Conservation (phyloP, 1,140 invertebrate genomes). For the Archegozetes longisetosus region DNA sequence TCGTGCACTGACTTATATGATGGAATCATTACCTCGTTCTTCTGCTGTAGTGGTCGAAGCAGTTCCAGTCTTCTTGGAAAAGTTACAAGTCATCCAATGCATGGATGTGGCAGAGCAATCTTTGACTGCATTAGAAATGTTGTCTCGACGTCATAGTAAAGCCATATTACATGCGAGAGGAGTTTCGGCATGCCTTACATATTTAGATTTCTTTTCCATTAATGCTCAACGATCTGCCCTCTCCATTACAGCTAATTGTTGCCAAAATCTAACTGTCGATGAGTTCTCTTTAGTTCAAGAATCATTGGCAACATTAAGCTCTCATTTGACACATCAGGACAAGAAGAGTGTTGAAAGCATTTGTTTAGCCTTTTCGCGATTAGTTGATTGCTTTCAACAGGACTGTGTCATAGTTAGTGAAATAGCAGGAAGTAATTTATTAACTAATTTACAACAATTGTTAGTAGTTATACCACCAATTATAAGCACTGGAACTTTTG, state of each 20-base stretch:
- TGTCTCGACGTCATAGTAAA: conserved; percentile 89
- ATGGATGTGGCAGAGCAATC: conserved; percentile 98
- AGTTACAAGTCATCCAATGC: conserved; percentile 92
- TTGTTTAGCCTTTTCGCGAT: conserved; percentile 73
- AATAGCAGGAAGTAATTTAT: conserved; percentile 77
- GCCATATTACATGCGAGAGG: conserved; percentile 85
- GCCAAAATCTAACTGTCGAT: conserved; percentile 76
- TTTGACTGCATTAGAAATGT: conserved; percentile 85
- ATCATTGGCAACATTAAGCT: conserved; percentile 67
- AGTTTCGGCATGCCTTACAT: conserved; percentile 83
- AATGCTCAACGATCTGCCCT: conserved; percentile 85
- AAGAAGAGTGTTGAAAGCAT: conserved; percentile 96
- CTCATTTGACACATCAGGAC: conserved; percentile 77
- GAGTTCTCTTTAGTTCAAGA: conserved; percentile 84
- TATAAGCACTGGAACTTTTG: conserved; percentile 83
- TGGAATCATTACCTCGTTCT: conserved; percentile 91
- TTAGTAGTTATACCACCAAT: conserved; percentile 80
- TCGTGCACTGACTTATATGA: conserved; percentile 95
- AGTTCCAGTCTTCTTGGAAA: conserved; percentile 85
- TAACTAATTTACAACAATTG: conserved; percentile 82
- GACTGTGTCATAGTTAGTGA: conserved; percentile 78
- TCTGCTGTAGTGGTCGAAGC: conserved; percentile 91
- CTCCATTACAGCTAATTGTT: conserved; percentile 90
- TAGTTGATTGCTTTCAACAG: conserved; percentile 90
- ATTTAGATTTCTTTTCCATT: conserved; percentile 94